Base-by-base conservation (phyloP, 2,888 invertebrate genomes). In the Aquatica leii region DNA sequence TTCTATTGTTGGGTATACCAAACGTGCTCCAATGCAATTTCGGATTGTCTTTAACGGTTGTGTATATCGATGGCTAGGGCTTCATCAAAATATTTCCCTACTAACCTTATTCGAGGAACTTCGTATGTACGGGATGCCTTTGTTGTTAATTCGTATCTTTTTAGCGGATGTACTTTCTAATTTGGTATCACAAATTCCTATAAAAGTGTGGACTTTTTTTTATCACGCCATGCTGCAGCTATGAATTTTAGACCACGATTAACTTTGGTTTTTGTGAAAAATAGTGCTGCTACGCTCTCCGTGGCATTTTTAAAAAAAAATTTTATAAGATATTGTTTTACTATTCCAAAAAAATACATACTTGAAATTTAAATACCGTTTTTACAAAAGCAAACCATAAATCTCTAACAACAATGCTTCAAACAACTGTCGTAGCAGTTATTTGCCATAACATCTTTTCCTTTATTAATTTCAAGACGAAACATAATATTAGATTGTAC, bases 341-440 rank as follows among this genome's bases (percentile, higher is more conserved):
- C 57, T n/a, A 40, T 40, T 40, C 40, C 40, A 50, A 57, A 50
- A 49, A 49, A 57, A 15, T 49, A 57, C 14, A 57, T 17, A 9
- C 57, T 56, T 56, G 57, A 43, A 65, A 48, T 15, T 65, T 48
- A 12, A 59, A 9, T 24, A 50, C 53, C 15, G 62, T 59, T 54
- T 59, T 66, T 17, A 65, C 66, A n/a, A 59, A 65, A 9, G 37
- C 55, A 62, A 67, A 66, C 62, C 62, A 65, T 34, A 57, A 67
- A 53, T 65, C 64, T 4, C 49, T 57, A 18, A 62, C 34, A 3
- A 62, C 48, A 46, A 59, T 60, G 34, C 61, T 37, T 15, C 66
- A 67, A 46, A 67, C 40, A n/a, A n/a, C n/a, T n/a, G n/a, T n/a
- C n/a, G n/a, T n/a, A n/a, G n/a, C n/a, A n/a, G n/a, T n/a, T n/a